These are phyloP conservation scores for Hydractinia echinata DNA, from an alignment of 30 jellyfish, hydroid and myxozoan genomes.

Conservation along the genomic window DNA sequence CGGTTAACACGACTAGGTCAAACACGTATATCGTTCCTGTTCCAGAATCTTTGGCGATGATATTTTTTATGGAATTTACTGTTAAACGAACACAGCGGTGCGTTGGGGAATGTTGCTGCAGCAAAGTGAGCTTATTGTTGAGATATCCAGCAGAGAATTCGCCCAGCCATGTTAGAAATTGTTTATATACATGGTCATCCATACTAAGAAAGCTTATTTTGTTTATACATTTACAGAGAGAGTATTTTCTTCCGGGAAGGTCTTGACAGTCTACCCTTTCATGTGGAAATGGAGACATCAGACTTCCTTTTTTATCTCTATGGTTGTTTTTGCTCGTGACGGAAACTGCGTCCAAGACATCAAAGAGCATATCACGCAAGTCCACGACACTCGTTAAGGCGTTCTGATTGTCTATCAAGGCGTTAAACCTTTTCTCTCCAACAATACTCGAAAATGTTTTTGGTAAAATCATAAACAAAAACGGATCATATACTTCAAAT, in stretches of 20 bases:
- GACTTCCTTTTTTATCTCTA: slow-evolving; percentile 20
- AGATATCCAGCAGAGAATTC: slow-evolving; percentile 72
- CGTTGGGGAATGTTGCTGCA: too few species aligned
- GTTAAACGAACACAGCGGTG: too few species aligned
- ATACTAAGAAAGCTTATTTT: slow-evolving; percentile 16
- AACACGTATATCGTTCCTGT: slow-evolving; percentile 32
- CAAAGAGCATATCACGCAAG: slow-evolving; percentile 40
- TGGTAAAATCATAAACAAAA: slow-evolving; percentile 60
- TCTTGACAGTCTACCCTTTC: slow-evolving; percentile 45
- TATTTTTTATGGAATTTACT: slow-evolving; percentile 20
- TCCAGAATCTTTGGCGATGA: slow-evolving; percentile 1
- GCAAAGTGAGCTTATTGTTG: slow-evolving; percentile 37
- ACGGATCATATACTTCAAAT: slow-evolving; percentile 71
- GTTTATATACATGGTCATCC: background rate
- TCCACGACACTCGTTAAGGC: slow-evolving; percentile 53
- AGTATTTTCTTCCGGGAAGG: slow-evolving; percentile 49
- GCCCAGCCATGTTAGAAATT: slow-evolving; percentile 65
- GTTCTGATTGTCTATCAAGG: slow-evolving; percentile 44
- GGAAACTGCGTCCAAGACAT: slow-evolving; percentile 21
- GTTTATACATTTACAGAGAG: slow-evolving; percentile 65
- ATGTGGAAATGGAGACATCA: slow-evolving; percentile 33
- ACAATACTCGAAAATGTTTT: slow-evolving; percentile 1
- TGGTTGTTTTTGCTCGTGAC: slow-evolving; percentile 16
- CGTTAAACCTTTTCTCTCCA: background rate
- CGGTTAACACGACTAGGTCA: slow-evolving; percentile 39